Percentiles rank a stretch among this genome's conserved stretches.
Conservation (phyloP, 2,888 invertebrate species). For the Ceraclea dissimilis region DNA sequence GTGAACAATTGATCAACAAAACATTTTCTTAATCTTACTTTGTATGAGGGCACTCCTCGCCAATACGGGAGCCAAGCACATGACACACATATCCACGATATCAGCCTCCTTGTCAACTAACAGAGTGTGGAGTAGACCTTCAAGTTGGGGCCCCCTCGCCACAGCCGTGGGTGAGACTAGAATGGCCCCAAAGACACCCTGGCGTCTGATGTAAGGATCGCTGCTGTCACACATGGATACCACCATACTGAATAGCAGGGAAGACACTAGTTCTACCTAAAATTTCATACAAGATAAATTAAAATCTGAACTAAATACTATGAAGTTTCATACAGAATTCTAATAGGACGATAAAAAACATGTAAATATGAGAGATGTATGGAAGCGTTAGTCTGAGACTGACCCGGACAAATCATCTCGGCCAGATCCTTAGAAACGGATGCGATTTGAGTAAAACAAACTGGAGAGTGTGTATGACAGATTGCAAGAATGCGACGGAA, state of each 20-base stretch:
- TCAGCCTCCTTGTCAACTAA: slow-evolving; percentile 39
- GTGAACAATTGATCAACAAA: no score
- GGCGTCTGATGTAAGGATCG: slow-evolving; percentile 37
- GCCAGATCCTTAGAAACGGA: no score
- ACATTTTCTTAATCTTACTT: no score
- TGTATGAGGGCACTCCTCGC: slow-evolving; percentile 41
- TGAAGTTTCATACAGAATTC: not conserved
- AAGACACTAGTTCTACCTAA: slow-evolving; percentile 45
- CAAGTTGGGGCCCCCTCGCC: slow-evolving; percentile 41
- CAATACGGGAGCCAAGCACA: slow-evolving; percentile 39
- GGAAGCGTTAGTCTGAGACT: no score
- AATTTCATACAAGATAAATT: not conserved
- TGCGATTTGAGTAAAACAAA: no score
- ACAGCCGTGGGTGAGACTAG: slow-evolving; percentile 30
- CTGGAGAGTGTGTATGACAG: no score
- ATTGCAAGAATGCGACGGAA: no score
- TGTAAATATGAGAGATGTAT: not conserved
- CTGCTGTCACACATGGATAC: slow-evolving; percentile 45
- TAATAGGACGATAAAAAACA: not conserved
- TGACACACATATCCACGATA: slow-evolving; percentile 39
- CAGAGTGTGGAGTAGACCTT: slow-evolving; percentile 42
- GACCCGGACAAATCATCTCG: no score
- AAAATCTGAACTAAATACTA: not conserved
- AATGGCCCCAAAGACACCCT: slow-evolving; percentile 35
- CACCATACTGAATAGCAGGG: slow-evolving; percentile 41